Conservation (phyloP, 1,140 invertebrate genomes). For the Steinernema khuongi region DNA sequence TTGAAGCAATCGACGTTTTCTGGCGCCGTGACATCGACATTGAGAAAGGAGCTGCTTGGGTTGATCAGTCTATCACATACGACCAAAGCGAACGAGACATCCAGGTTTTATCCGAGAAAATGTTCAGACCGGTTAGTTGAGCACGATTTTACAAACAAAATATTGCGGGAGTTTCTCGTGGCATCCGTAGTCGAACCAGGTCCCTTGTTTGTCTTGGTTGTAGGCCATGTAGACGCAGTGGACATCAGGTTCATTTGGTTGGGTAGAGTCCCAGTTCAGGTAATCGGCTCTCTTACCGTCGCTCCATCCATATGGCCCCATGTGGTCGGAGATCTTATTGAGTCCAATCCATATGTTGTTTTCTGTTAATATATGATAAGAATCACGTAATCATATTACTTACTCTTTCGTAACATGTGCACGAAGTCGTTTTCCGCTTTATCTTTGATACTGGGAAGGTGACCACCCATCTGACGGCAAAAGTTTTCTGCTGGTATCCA, state of each 20-base stretch:
- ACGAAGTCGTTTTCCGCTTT: constrained; percentile 50
- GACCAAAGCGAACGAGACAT: constrained; percentile 53
- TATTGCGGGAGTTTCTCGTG: constrained; percentile 48
- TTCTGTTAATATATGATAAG: constrained; percentile 35
- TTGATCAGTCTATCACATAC: constrained; percentile 5
- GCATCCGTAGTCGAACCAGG: constrained; percentile 54
- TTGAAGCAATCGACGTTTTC: constrained; percentile 52
- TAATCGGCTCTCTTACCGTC: constrained; percentile 39
- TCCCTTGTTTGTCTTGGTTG: constrained; percentile 50
- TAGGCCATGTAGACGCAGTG: constrained; percentile 55
- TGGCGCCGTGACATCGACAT: constrained; percentile 54
- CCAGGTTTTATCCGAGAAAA: constrained; percentile 53
- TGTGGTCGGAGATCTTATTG: constrained; percentile 43
- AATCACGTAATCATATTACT: neutral
- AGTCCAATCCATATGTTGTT: constrained; percentile 57
- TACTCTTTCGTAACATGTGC: constrained; percentile 49
- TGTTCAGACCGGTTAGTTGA: constrained; percentile 37
- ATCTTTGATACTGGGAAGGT: constrained; percentile 47
- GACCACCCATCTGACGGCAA: constrained; percentile 48
- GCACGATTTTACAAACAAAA: constrained; percentile 49
- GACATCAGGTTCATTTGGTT: constrained; percentile 52
- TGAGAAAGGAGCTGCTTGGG: constrained; percentile 42
- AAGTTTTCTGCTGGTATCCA: constrained; percentile 56
- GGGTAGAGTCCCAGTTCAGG: constrained; percentile 53
- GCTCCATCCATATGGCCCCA: constrained; percentile 46